These are phyloP conservation scores for Hapalemur alaotrensis DNA, from an alignment of 2,797 vertebrate genomes.

Conservation along the genomic window DNA sequence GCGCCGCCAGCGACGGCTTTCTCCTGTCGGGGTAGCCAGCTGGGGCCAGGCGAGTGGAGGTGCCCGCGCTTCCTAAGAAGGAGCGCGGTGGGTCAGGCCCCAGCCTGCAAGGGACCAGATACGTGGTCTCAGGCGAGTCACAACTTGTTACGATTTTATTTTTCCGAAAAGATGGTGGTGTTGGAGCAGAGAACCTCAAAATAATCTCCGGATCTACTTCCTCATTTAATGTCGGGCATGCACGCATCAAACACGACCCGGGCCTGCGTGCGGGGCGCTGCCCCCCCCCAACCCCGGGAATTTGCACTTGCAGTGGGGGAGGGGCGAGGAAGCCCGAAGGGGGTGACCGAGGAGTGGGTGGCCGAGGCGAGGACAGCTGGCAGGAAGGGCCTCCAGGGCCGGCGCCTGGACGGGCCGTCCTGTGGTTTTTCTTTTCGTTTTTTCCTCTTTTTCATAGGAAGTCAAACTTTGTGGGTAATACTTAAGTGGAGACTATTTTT, in stretches of 20 bases:
- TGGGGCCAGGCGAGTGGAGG: background rate
- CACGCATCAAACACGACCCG: too few relatives aligned
- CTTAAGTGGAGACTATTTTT: background rate
- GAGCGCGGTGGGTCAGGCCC: background rate
- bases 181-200: background rate
- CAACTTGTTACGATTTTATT: background rate
- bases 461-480: background rate
- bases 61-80: too few relatives aligned
- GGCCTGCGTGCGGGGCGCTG: too few relatives aligned
- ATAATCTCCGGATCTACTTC: background rate
- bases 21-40: fast-evolving
- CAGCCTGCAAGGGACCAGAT: background rate
- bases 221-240: background rate
- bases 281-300: background rate
- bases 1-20: background rate
- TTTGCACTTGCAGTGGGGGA: background rate
- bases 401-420: too few relatives aligned
- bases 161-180: background rate
- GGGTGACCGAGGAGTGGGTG: too few relatives aligned
- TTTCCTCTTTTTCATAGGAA: background rate
- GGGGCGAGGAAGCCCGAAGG: background rate
- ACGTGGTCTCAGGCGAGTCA: too few relatives aligned
- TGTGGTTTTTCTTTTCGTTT: background rate
- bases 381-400: too few relatives aligned
- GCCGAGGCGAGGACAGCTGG: background rate